Evolutionary conservation across 2,888 invertebrate species (phyloP), one percentile per base, ranked within the genome.

Genomic region (Eueremaeus valkanovi): DNA sequence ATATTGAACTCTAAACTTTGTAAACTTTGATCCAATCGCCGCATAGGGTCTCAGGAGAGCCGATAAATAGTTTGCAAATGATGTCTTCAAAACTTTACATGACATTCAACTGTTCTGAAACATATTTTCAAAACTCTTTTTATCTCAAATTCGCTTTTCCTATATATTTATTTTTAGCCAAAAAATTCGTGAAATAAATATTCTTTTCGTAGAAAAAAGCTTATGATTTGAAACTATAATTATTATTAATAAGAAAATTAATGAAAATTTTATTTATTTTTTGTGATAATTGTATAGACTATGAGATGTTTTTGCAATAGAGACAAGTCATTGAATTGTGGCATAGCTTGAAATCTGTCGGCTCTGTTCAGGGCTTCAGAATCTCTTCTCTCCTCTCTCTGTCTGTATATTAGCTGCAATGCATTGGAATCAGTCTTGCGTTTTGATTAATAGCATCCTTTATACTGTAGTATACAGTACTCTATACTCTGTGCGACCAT

Each of bases 21-120:
- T 18, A 33, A 61, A 18, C 33, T 63, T 18, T 18, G 33, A 36
- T 63, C 33, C n/a, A 63, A 29, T 61, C 16, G 61, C 61, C 6
- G 16, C 61, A 31, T 31, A 36, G 63, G 63, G 63, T 63, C 33
- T 63, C 31, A 31, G n/a, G n/a, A n/a, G 63, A 63, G 31, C 63
- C 63, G 31, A 31, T 63, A 31, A 31, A 63, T 63, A 63, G 11
- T 21, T 27, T 21, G 11, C 3, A 63, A 63, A 63, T 36, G 3
- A 55, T 24, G 55, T 27, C 55, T 55, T 27, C 24, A 55, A 55
- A 33, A 63, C 33, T n/a, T 6, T 55, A 3, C 9, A n/a, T 31
- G 1, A 33, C 55, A 55, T 55, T 55, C 55, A 55, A 27, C 8
- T 29, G 29, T 21, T 11, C n/a, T 21, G 24, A 13, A 27, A 55